A percentile compares a stretch with the other conserved stretches of the same genome.
Conservation (phyloP, 2,888 invertebrate genomes). For the Ennomos fuscantarius region DNA sequence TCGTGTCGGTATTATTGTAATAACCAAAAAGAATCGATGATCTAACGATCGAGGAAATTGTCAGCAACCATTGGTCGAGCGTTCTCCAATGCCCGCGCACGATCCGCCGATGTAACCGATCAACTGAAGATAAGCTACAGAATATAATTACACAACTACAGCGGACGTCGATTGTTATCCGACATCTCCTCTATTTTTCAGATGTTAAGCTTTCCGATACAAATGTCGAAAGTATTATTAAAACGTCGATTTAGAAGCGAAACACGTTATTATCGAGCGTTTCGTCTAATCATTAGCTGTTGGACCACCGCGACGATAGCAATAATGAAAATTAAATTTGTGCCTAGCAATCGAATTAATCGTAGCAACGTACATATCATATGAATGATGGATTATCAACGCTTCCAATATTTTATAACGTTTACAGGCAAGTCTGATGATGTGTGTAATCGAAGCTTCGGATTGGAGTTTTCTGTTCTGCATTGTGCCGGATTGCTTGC, state of each 20-base stretch:
- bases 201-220: constrained; percentile 62
- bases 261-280: constrained; percentile 62
- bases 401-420: constrained; percentile 25
- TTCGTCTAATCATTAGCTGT: constrained; percentile 59
- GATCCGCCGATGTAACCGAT: constrained; percentile 63
- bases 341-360: constrained; percentile 43
- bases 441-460: no score
- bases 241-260: constrained; percentile 60
- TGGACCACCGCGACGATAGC: constrained; percentile 64
- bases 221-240: constrained; percentile 61
- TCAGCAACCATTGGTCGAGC: constrained; percentile 72
- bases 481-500: no score
- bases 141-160: constrained; percentile 67
- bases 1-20: constrained; percentile 83
- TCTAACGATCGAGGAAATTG: constrained; percentile 69
- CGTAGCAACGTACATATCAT: constrained; percentile 22
- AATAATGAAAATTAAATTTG: constrained; percentile 63
- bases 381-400: constrained; percentile 30
- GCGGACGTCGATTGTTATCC: constrained; percentile 69
- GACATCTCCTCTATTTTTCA: constrained; percentile 69
- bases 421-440: background rate
- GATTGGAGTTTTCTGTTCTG: no score
- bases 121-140: constrained; percentile 71
- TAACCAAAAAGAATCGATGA: constrained; percentile 82
- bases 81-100: constrained; percentile 80